phyloP scores from a whole-genome alignment of 2,113 vertebrate species.

The Camelus bactrianus region DNA sequence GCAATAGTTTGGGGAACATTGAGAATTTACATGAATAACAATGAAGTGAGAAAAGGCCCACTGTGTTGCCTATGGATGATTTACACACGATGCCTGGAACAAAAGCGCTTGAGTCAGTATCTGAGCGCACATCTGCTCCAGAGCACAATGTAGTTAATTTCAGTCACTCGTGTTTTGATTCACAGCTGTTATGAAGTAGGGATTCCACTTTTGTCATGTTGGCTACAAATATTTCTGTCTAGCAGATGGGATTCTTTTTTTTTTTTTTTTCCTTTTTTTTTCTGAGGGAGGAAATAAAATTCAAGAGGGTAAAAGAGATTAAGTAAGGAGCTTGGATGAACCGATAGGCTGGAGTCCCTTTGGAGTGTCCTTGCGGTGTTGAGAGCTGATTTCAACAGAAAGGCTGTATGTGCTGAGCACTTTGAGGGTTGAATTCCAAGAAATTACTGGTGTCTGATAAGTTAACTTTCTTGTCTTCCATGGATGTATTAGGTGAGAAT shows the following conservation, averaged over 20 bases:
- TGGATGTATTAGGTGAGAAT: not conserved
- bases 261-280: not conserved
- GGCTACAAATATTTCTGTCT: constrained; percentile 59
- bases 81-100: not conserved
- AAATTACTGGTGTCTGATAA: not conserved
- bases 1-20: constrained; percentile 5
- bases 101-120: not conserved
- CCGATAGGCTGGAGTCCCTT: not conserved
- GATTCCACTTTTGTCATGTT: constrained; percentile 72
- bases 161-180: constrained; percentile 71
- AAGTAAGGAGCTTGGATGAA: not conserved
- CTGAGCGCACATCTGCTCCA: not conserved
- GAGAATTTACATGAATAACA: constrained; percentile 26
- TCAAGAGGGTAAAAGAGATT: constrained; percentile 37
- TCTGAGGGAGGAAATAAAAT: constrained; percentile 27
- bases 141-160: constrained; percentile 67
- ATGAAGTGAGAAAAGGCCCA: not conserved
- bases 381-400: not conserved
- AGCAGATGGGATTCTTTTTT: constrained; percentile 52
- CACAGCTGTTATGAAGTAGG: constrained; percentile 76
- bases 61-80: not conserved
- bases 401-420: not conserved
- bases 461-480: not conserved
- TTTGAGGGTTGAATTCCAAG: not conserved
- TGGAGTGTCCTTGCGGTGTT: not conserved